Evolutionary conservation across 64 coral and sea anemone species (phyloP), one percentile per base, ranked within the genome.

Genomic region (Pachyseris speciosa): DNA sequence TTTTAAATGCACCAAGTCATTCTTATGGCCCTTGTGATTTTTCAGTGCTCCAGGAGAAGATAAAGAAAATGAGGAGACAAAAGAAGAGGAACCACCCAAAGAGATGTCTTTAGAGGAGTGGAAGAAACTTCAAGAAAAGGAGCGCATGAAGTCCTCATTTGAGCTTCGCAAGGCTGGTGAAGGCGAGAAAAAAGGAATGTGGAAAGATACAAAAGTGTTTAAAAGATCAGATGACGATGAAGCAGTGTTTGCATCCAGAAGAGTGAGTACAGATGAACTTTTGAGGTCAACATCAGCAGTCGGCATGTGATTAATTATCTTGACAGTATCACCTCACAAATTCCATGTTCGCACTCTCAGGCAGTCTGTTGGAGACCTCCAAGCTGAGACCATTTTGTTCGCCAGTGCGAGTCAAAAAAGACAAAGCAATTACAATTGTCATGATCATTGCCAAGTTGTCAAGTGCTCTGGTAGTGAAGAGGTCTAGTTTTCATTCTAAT

Each of bases 181-280:
- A 89, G 97, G 97, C 12, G 97, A 99, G 43, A 99, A 93, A 70
- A 99, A 99, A 69, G 90, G 90, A 16, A 94, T 93, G 80, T 99
- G 97, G 97, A 99, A 99, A 71, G 86, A 99, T 67, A 99, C 97
- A 25, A 94, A 92, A 72, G 72, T 99, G 24, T 58, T 95, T 3
- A 89, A 93, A 40, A 76, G 85, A 63, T 51, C 84, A 30, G 90
- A 92, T 10, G 78, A 69, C 0, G 64, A 93, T 44, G 89, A 87
- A 74, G 70, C 47, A 87, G 43, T 50, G 27, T 59, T 29, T 53
- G 17, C 37, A 58, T n/a, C 48, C 48, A 57, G 76, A 65, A 83
- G 17, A 50, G 57, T 72, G 22, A 57, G 60, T 38, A 24, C 64
- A n/a, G 9, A 31, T 40, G 10, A 39, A 13, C 17, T 41, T 67